Base-by-base conservation (phyloP, 2,888 invertebrate species). In the Brenthis daphne region DNA sequence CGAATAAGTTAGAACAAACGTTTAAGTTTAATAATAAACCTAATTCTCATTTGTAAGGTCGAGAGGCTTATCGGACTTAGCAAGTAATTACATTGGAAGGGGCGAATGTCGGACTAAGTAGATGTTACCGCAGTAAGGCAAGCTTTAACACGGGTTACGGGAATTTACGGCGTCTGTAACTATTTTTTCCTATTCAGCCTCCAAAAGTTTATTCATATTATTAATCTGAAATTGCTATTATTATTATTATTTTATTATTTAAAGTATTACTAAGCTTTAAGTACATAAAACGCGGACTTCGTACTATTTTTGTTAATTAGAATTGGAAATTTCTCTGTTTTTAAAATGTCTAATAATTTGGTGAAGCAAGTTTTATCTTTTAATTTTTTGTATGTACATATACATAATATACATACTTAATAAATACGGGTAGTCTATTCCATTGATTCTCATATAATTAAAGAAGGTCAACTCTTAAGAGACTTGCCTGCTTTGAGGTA, bases 151-250 rank as follows among this genome's bases (percentile, higher is more conserved):
- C 77, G 77, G 79, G 81, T 81, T 80, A 79, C 75, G 84, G 83
- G 84, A 83, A 82, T 80, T 84, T 84, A 77, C 82, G 88, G 79
- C 86, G 89, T 88, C 81, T 89, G 85, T 89, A 75, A 87, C 86
- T 16, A 12, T 29, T 60, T 60, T 60, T 50, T 60, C n/a, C 6
- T 12, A 50, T 50, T 29, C 29, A 3, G 1, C n/a, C n/a, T 11
- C 14, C 2, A 29, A 58, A 48, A 54, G 20, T 3, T 2, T 11
- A 37, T 37, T 43, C 8, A 43, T 43, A 43, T 43, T 4, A 43
- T 43, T 43, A 43, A 43, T 43, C 8, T 43, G 11, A 2, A 43
- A 11, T 43, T 43, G 2, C 11, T 43, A 37, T 29, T 29, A 8
- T 8, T 29, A 8, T 8, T 37, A 43, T 43, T 43, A 11, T 43